Evolutionary conservation across 2,113 vertebrate species (phyloP).

Genomic region (Rhineura floridana): DNA sequence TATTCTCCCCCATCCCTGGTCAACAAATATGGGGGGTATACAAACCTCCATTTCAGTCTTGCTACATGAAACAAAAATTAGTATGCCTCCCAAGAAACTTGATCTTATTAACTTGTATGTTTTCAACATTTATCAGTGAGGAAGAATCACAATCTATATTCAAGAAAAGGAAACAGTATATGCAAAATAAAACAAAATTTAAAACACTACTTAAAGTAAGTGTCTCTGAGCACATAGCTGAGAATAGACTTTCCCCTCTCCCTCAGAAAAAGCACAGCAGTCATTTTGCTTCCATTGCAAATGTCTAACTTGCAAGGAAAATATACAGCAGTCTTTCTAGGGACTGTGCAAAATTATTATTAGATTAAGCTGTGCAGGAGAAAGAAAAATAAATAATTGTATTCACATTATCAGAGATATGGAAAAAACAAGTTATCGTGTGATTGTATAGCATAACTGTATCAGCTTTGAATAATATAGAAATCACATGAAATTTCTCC

Average conservation of each 20-base stretch:
- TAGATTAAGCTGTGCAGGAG: conserved; percentile 30
- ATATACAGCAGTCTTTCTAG: not conserved
- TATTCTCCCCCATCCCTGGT: too few relatives aligned
- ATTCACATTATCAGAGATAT: conserved; percentile 60
- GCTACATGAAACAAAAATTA: conserved; percentile 32
- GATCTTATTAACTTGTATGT: conserved; percentile 55
- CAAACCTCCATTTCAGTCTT: conserved; percentile 28
- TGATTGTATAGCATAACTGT: conserved; percentile 42
- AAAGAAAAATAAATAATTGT: conserved; percentile 58
- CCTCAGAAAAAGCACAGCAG: not conserved
- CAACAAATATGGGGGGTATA: too few relatives aligned
- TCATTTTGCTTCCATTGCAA: not conserved
- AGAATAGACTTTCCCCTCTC: not conserved
- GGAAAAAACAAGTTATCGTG: conserved; percentile 37
- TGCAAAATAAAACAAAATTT: conserved; percentile 9
- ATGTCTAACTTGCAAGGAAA: conserved; percentile 41
- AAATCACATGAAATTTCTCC: conserved; percentile 45
- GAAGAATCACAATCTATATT: conserved; percentile 1
- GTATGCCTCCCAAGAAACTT: conserved; percentile 33
- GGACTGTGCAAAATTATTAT: conserved; percentile 41
- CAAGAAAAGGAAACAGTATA: conserved; percentile 23
- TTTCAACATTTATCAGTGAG: conserved; percentile 42
- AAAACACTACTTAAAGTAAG: not conserved
- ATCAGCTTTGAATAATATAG: conserved; percentile 53
- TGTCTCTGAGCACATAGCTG: not conserved